Evolutionary conservation across 2,113 vertebrate species (phyloP).

Genomic region (Benitochromis conjunctus): DNA sequence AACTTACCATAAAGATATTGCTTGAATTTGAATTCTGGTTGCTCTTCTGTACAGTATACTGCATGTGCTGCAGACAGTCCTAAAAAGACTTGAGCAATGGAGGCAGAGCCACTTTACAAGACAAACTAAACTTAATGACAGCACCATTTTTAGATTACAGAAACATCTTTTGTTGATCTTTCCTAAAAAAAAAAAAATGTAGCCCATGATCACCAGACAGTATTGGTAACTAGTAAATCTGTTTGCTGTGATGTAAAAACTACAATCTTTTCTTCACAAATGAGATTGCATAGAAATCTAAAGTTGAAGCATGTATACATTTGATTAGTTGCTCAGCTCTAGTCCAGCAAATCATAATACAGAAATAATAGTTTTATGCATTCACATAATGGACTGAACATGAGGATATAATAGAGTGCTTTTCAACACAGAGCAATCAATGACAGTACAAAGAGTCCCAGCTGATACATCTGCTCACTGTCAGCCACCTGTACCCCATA

Average conservation of each 20-base stretch:
- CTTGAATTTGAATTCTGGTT: not conserved
- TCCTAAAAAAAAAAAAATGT: not conserved
- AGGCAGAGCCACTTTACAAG: not conserved
- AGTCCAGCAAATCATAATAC: not conserved
- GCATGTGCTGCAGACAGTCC: not conserved
- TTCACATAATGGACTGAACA: not conserved
- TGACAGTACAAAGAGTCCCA: not conserved
- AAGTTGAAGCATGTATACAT: not conserved
- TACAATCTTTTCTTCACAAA: not conserved
- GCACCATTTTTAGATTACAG: not conserved
- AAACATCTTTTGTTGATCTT: not conserved
- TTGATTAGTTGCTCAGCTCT: not conserved
- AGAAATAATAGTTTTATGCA: not conserved
- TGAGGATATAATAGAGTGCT: not conserved
- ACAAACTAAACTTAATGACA: not conserved
- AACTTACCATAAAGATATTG: not conserved
- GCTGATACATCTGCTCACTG: not conserved
- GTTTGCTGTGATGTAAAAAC: not conserved
- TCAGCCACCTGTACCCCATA: constrained; percentile 21
- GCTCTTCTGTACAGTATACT: not conserved
- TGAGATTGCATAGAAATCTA: not conserved
- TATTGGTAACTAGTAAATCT: not conserved
- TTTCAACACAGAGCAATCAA: not conserved
- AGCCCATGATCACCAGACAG: not conserved
- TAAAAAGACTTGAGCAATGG: not conserved